Conservation (phyloP, 2,113 vertebrate genomes). For the Geococcyx californianus region DNA sequence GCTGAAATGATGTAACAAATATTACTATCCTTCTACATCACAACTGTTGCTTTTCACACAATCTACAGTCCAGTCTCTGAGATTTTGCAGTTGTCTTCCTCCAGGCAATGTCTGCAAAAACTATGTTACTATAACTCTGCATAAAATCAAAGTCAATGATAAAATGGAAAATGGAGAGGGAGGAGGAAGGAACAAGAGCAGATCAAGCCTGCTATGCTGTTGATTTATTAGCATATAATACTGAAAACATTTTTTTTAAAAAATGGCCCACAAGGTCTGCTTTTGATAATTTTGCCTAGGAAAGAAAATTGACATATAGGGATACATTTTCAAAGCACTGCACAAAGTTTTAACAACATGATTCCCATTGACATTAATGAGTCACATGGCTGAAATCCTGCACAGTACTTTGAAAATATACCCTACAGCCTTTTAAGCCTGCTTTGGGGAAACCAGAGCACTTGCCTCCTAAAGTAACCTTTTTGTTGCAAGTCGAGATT, state of each 20-base stretch:
- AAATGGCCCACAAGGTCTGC: conserved; percentile 13
- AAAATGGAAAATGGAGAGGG: conserved; percentile 48
- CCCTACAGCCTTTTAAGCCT: conserved; percentile 26
- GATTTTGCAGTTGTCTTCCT: conserved; percentile 28
- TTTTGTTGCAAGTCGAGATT: fast-evolving
- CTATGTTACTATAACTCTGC: conserved; percentile 13
- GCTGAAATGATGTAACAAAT: not conserved
- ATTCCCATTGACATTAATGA: conserved; percentile 49
- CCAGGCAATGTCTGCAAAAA: not conserved
- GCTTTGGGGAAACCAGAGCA: conserved; percentile 31
- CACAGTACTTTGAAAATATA: conserved; percentile 44
- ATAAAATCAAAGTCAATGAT: conserved; percentile 63
- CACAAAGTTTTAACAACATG: not conserved
- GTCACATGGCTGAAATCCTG: conserved; percentile 31
- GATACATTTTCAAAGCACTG: conserved; percentile 58
- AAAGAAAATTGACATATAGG: not conserved
- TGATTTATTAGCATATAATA: conserved; percentile 53
- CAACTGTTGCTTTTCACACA: not conserved
- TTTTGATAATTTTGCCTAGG: conserved; percentile 58
- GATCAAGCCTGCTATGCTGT: not conserved
- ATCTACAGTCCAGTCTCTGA: not conserved
- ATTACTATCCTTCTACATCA: not conserved
- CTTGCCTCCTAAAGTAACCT: conserved; percentile 30
- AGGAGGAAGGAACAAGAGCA: not conserved
- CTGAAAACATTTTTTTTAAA: not conserved